Evolutionary conservation across 2,113 vertebrate genomes (phyloP).

Genomic region (Sclerurus mexicanus): DNA sequence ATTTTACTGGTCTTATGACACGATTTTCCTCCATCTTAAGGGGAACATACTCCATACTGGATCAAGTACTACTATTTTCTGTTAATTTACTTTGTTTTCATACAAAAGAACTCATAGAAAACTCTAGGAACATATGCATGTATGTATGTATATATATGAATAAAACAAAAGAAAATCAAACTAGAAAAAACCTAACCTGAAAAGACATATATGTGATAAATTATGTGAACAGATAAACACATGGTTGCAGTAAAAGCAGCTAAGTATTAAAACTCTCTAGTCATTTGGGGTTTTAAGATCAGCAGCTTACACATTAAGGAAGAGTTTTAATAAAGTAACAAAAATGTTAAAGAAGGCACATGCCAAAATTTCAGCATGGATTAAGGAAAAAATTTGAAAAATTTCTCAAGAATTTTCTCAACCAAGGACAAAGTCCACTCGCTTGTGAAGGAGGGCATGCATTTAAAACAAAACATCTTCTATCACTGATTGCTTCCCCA

Average conservation of each 20-base stretch:
- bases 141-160: not conserved
- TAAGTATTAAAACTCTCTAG: not conserved
- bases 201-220: not conserved
- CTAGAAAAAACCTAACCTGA: not conserved
- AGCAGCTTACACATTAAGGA: not conserved
- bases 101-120: not conserved
- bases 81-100: not conserved
- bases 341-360: not conserved
- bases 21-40: not conserved
- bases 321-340: not conserved
- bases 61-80: not conserved
- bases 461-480: not conserved
- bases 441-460: rapidly evolving
- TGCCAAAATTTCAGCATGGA: not conserved
- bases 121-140: not conserved
- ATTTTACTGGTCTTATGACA: not conserved
- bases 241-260: not conserved
- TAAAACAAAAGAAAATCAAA: not conserved
- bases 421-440: not conserved
- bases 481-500: not conserved
- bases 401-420: not conserved
- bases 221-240: not conserved
- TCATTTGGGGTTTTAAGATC: not conserved
- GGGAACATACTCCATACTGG: not conserved
- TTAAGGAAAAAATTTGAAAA: not conserved